Evolutionary conservation across 2,113 vertebrate species (phyloP).

Genomic region (Bos taurus): ARS-UCD2.0 NC_037349.1:57742001-57742500

Average conservation of each 20-base stretch:
- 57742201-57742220: not conserved
- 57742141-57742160: not conserved
- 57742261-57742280: not conserved
- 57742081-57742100: not conserved
- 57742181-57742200: not conserved
- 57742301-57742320: not conserved
- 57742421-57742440: not conserved
- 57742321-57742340: not conserved
- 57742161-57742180: not conserved
- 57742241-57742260: not conserved
- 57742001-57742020: too few species aligned
- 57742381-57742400: not conserved
- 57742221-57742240: not conserved
- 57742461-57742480: not conserved
- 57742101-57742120: not conserved
- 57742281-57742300: not conserved
- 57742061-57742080: not conserved
- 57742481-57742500: not conserved
- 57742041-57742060: not conserved
- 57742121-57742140: not conserved
- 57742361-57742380: not conserved
- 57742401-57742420: not conserved
- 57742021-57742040: not conserved
- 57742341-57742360: not conserved
- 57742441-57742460: not conserved